Evolutionary conservation across 2,797 vertebrate species (phyloP).

Genomic region (Momotus momota): DNA sequence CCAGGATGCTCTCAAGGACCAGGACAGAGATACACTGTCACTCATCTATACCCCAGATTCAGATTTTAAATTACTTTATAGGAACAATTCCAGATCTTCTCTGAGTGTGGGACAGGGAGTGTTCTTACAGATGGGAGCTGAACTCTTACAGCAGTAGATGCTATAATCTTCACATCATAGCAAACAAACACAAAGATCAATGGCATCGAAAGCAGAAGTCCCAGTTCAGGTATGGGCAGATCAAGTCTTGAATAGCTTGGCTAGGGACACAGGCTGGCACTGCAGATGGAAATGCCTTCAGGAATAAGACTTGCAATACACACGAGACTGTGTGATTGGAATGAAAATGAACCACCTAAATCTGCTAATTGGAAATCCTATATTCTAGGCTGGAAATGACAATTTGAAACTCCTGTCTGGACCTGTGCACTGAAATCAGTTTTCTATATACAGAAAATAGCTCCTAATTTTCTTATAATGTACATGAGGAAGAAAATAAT

Average conservation of each 20-base stretch:
- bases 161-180: not conserved
- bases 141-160: not conserved
- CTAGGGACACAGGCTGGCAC: not conserved
- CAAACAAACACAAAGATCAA: not conserved
- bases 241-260: not conserved
- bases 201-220: not conserved
- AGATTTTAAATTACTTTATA: not conserved
- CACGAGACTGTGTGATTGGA: not conserved
- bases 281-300: not conserved
- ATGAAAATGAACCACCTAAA: not conserved
- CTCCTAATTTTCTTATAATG: not conserved
- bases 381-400: not conserved
- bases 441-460: not conserved
- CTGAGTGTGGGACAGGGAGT: not conserved
- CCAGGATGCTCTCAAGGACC: not conserved
- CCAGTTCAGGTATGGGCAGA: not conserved
- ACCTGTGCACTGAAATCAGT: not conserved
- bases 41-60: not conserved
- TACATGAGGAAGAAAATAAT: not conserved
- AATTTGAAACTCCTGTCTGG: not conserved
- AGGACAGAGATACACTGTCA: not conserved
- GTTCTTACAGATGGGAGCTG: not conserved
- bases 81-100: not conserved
- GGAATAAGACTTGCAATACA: not conserved
- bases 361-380: not conserved